Conservation (phyloP, 2,888 invertebrate genomes). For the Pimpla rufipes region DNA sequence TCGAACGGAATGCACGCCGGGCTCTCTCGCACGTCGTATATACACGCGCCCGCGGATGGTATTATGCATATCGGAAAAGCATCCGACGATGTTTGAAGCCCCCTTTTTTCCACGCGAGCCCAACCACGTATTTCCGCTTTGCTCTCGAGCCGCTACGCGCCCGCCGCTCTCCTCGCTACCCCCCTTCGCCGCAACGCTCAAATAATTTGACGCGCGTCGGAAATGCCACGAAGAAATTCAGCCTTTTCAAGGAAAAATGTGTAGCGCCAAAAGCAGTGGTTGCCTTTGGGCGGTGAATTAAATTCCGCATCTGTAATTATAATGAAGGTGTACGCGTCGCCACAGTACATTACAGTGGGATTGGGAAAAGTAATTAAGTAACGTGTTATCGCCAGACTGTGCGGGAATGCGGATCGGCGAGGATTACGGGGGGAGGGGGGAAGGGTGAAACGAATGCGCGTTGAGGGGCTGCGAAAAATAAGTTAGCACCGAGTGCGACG, state of each 20-base stretch:
- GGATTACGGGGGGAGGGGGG: not conserved
- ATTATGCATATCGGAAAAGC: slow-evolving; percentile 51
- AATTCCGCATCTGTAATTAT: slow-evolving; percentile 57
- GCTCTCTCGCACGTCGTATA: slow-evolving; percentile 9
- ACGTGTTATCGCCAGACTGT: slow-evolving; percentile 34
- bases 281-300: slow-evolving; percentile 39
- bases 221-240: slow-evolving; percentile 40
- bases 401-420: not conserved
- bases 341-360: not conserved
- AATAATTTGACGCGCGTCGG: slow-evolving; percentile 40
- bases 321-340: slow-evolving; percentile 20
- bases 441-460: not conserved
- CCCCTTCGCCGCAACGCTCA: slow-evolving; percentile 2
- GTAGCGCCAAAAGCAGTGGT: slow-evolving; percentile 12
- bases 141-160: not conserved
- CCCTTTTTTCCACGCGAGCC: slow-evolving; percentile 46
- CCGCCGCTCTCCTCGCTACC: not conserved
- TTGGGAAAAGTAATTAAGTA: slow-evolving; percentile 35
- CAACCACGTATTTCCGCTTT: slow-evolving; percentile 36
- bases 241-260: slow-evolving; percentile 32
- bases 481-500: slow-evolving; percentile 7
- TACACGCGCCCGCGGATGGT: not conserved
- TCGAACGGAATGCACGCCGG: slow-evolving; percentile 43
- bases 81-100: slow-evolving; percentile 35
- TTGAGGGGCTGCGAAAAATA: slow-evolving; percentile 6